Evolutionary conservation across 2,113 vertebrate genomes (phyloP).

Genomic region (Colaptes auratus): DNA sequence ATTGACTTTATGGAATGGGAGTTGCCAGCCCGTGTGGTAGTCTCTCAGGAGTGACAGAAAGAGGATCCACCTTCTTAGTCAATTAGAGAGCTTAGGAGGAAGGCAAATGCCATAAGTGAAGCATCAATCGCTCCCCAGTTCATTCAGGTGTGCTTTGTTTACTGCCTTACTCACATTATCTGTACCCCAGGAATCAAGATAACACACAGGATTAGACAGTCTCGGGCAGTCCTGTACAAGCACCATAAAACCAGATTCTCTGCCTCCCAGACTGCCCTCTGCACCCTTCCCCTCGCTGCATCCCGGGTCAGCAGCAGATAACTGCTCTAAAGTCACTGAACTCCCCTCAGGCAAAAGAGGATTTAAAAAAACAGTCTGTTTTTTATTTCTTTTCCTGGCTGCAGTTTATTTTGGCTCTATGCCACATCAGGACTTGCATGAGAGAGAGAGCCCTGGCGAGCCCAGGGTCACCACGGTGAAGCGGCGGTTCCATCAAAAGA

Average conservation of each 20-base stretch:
- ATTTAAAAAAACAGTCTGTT: too few species aligned
- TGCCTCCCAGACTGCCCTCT: not conserved
- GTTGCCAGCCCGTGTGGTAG: not conserved
- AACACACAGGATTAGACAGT: not conserved
- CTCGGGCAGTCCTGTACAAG: not conserved
- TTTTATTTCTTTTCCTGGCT: not conserved
- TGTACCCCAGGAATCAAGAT: not conserved
- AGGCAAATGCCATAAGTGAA: not conserved
- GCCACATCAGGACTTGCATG: not conserved
- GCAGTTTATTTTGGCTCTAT: not conserved
- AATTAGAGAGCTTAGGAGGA: not conserved
- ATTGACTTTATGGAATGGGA: slow-evolving; percentile 40
- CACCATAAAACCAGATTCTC: not conserved
- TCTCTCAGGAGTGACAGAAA: not conserved
- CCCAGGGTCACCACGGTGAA: not conserved
- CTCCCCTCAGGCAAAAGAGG: not conserved
- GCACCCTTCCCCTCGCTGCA: not conserved
- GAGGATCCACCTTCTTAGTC: slow-evolving; percentile 47
- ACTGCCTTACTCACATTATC: not conserved
- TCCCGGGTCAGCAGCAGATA: not conserved
- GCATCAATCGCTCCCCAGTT: slow-evolving; percentile 11
- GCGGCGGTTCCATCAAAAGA: not conserved
- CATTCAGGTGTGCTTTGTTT: slow-evolving; percentile 26
- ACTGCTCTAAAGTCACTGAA: not conserved
- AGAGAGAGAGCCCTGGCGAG: not conserved